phyloP scores from a whole-genome alignment of 2,797 vertebrate species.

The Smutsia gigantea region DNA sequence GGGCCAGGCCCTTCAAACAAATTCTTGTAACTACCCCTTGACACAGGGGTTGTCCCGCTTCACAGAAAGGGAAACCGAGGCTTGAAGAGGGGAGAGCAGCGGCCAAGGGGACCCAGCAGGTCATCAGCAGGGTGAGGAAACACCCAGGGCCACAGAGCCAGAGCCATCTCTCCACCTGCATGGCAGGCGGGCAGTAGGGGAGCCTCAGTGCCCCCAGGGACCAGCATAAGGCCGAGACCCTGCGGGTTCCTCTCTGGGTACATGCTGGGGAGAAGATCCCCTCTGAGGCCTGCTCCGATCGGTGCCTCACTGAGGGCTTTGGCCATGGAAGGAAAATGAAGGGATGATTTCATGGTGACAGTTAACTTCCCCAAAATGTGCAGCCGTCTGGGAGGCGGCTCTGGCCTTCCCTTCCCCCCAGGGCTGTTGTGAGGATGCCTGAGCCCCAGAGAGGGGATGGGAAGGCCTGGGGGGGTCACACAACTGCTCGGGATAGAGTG shows the following conservation, averaged over 20 bases:
- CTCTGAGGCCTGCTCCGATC: neutral
- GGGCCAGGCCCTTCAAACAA: neutral
- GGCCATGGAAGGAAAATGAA: neutral
- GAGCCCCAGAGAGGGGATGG: neutral
- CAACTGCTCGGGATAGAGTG: neutral
- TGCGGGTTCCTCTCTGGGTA: neutral
- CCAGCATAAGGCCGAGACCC: neutral
- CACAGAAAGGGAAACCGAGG: neutral
- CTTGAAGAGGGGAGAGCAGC: neutral
- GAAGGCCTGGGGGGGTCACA: neutral
- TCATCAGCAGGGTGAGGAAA: neutral
- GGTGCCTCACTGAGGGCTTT: neutral
- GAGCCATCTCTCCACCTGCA: too few species aligned
- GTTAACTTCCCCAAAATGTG: neutral
- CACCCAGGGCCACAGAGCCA: neutral
- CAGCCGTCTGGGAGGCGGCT: neutral
- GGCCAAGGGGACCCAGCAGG: neutral
- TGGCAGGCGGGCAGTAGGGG: fast-evolving
- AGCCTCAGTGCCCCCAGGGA: neutral
- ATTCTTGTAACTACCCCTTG: neutral
- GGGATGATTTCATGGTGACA: neutral
- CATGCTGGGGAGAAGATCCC: neutral
- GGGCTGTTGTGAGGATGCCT: neutral
- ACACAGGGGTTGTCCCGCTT: neutral
- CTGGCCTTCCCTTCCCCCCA: neutral